A percentile compares a stretch with the other conserved stretches of the same genome.
Evolutionary conservation across 2,797 vertebrate genomes (phyloP).

Genomic region (Mycteria americana): DNA sequence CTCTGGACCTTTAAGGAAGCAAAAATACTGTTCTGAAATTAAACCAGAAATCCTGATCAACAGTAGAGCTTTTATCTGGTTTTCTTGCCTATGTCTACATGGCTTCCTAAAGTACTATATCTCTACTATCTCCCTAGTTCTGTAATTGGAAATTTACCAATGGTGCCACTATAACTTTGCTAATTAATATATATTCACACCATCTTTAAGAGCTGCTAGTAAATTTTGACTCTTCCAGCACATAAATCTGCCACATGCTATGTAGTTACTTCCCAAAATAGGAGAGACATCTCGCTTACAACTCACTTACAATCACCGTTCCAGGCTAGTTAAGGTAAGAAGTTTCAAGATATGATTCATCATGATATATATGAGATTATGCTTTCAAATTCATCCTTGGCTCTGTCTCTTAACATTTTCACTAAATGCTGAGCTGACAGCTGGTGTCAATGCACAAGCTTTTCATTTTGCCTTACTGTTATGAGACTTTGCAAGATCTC

Average conservation of each 20-base stretch:
- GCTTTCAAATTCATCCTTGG: constrained; percentile 58
- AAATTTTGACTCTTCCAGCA: constrained; percentile 40
- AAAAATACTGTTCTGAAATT: background rate
- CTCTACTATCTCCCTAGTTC: background rate
- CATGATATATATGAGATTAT: constrained; percentile 58
- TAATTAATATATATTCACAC: constrained; percentile 23
- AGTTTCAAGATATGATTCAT: constrained; percentile 52
- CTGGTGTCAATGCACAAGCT: constrained; percentile 37
- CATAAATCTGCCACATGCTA: constrained; percentile 5
- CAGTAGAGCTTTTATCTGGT: background rate
- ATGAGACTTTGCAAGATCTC: background rate
- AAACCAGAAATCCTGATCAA: background rate
- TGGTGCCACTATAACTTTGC: background rate
- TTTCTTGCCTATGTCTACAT: background rate
- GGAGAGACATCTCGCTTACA: background rate
- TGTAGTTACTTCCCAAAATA: constrained; percentile 32
- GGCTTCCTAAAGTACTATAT: background rate
- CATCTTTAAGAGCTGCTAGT: constrained; percentile 23
- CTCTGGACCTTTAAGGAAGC: background rate
- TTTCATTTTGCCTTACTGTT: constrained; percentile 12
- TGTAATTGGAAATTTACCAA: background rate
- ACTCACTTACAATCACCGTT: constrained; percentile 11
- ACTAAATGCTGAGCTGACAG: constrained; percentile 65
- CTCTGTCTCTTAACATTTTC: constrained; percentile 53
- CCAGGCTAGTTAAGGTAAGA: constrained; percentile 53